Evolutionary conservation across 2,113 vertebrate genomes (phyloP), one percentile per base, ranked within the genome.

Genomic region (Campylomormyrus numenius): DNA sequence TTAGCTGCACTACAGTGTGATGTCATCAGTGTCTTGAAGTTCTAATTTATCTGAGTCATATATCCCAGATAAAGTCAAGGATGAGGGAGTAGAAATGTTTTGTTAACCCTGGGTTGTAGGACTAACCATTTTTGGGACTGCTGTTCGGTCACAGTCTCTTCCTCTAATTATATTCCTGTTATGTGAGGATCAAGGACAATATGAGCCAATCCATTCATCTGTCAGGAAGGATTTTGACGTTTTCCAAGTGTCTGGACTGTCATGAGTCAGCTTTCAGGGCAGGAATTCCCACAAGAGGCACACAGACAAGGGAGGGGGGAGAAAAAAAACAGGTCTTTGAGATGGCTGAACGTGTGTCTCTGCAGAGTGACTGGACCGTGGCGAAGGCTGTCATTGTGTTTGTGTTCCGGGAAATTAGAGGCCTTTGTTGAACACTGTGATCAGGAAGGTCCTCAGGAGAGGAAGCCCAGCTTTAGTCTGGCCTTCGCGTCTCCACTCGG

Each of bases 341-440:
- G 27, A 66, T 88, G 87, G 87, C 15, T n/a, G 19, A 46, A n/a
- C 39, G 35, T 88, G 87, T 39, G 35, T 48, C 87, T 42, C 42
- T 46, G 35, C 21, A n/a, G 87, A 53, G 53, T 6, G 52, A 21
- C 17, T 48, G 31, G 50, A 53, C 52, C 39, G n/a, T 58, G 27
- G 46, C 17, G 17, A 56, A 58, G 56, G 9, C 56, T 88, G 53
- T 88, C 35, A 66, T 62, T 88, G 88, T 89, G 70, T 52, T 83
- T 52, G 83, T 89, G 46, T 80, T 49, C 74, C 74, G 46, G 62
- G 42, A 89, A 80, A 89, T 89, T 62, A 89, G 46, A 77, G 66
- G 88, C 62, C 49, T 89, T 74, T 17, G 27, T 24, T 83, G 74
- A 89, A 89, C 39, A 84, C 74, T 80, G 88, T 89, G 74, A 89